These are phyloP conservation scores for Corythoichthys haematopterus DNA, from an alignment of 2,113 vertebrate species.

Conservation along the genomic window DNA sequence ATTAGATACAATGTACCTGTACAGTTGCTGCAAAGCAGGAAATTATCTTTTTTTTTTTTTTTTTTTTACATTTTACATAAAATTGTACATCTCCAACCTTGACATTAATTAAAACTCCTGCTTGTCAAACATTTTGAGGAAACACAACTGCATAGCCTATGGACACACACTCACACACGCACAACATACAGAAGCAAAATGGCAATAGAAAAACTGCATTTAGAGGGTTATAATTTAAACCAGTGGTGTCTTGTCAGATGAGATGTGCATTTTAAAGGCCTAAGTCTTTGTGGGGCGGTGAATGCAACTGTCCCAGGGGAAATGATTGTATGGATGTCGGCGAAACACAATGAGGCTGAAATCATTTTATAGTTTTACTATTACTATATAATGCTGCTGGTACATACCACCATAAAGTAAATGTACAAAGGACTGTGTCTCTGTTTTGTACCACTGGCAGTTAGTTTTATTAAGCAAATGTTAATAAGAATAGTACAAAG, in stretches of 20 bases:
- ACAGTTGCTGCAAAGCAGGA: constrained; percentile 61
- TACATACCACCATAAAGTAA: constrained; percentile 12
- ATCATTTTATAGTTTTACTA: constrained; percentile 55
- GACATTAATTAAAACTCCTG: constrained; percentile 72
- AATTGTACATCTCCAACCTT: constrained; percentile 74
- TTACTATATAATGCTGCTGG: constrained; percentile 19
- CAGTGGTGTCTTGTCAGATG: constrained; percentile 26
- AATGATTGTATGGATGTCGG: constrained; percentile 38
- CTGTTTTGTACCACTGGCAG: neutral
- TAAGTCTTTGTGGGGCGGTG: constrained; percentile 16
- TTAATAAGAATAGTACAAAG: neutral
- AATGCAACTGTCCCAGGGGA: constrained; percentile 38
- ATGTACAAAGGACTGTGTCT: neutral
- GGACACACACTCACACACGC: constrained; percentile 6
- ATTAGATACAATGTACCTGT: constrained; percentile 59
- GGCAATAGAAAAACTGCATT: constrained; percentile 23
- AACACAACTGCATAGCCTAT: constrained; percentile 13
- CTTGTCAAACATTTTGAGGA: constrained; percentile 6
- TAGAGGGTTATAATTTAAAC: constrained; percentile 48
- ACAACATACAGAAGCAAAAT: constrained; percentile 16
- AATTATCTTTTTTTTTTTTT: constrained; percentile 71
- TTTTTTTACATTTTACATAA: constrained; percentile 74
- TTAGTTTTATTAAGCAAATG: neutral
- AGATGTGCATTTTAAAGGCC: constrained; percentile 38
- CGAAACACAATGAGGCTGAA: constrained; percentile 34